Evolutionary conservation across 1,140 invertebrate species (phyloP).

Genomic region (Chionoecetes opilio): DNA sequence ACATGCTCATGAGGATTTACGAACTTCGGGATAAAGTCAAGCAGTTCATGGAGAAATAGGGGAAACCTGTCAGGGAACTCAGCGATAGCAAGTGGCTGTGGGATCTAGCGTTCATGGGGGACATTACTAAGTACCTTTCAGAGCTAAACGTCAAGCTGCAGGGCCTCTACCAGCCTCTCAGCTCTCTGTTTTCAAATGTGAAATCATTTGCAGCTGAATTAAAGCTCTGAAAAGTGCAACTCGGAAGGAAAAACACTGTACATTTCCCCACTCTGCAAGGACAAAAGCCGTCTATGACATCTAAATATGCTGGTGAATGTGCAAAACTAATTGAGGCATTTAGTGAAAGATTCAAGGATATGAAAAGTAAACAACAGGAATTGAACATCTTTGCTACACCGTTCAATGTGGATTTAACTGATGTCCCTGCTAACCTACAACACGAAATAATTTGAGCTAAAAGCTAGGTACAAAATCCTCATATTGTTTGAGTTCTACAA

Average conservation of each 20-base stretch:
- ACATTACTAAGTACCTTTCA: not conserved
- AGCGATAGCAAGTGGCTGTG: too few relatives aligned
- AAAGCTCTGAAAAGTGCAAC: too few relatives aligned
- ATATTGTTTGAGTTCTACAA: constrained; percentile 9
- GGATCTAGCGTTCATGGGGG: not conserved
- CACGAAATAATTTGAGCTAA: too few relatives aligned
- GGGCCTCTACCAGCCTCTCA: not conserved
- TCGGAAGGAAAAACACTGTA: not conserved
- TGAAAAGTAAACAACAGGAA: constrained; percentile 69
- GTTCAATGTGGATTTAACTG: constrained; percentile 51
- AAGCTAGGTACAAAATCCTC: not conserved
- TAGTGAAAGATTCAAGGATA: constrained; percentile 49
- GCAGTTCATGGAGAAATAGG: constrained; percentile 1
- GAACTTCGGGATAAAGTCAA: too few relatives aligned
- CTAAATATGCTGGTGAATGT: constrained; percentile 50
- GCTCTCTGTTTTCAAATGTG: constrained; percentile 43
- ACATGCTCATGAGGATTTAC: constrained; percentile 3
- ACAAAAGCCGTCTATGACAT: too few relatives aligned
- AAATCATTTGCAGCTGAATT: constrained; percentile 39
- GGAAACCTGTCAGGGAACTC: constrained; percentile 18
- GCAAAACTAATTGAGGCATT: constrained; percentile 55
- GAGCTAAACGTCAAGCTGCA: too few relatives aligned
- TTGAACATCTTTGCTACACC: constrained; percentile 66
- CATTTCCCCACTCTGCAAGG: too few relatives aligned
- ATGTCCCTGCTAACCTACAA: too few relatives aligned